phyloP scores from a whole-genome alignment of 2,113 vertebrate species.

The Psammodynastes pulverulentus region DNA sequence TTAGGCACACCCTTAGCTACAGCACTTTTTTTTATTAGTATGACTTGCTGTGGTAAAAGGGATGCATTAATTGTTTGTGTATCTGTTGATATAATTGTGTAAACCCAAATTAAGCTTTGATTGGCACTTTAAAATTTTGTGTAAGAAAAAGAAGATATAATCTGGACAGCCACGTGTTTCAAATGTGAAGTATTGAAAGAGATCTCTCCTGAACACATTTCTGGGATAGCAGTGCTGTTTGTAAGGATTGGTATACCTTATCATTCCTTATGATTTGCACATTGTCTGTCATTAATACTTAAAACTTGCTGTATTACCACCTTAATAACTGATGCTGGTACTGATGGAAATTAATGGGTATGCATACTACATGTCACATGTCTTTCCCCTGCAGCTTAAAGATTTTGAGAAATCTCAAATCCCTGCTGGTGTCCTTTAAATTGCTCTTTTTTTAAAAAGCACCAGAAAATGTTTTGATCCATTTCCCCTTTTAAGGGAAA shows the following conservation, averaged over 20 bases:
- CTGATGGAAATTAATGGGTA: conserved; percentile 74
- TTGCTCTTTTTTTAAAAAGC: conserved; percentile 80
- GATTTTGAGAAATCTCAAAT: conserved; percentile 74
- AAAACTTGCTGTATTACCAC: conserved; percentile 72
- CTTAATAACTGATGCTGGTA: conserved; percentile 74
- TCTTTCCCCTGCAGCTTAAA: conserved; percentile 74
- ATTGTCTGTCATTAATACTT: conserved; percentile 77
- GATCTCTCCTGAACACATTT: conserved; percentile 70
- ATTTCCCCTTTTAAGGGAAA: conserved; percentile 77
- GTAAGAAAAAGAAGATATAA: conserved; percentile 58
- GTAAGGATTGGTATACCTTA: conserved; percentile 73
- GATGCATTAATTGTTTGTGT: conserved; percentile 61
- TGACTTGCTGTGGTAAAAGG: conserved; percentile 63
- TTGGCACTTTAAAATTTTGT: conserved; percentile 69
- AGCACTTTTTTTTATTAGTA: conserved; percentile 55
- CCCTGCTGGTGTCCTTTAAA: conserved; percentile 72
- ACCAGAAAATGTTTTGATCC: conserved; percentile 76
- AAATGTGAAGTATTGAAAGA: conserved; percentile 74
- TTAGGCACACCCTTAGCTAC: conserved; percentile 55
- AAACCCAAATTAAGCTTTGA: conserved; percentile 59
- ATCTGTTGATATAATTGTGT: conserved; percentile 65
- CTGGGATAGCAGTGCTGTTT: conserved; percentile 73
- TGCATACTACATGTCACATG: conserved; percentile 75
- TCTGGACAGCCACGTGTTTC: conserved; percentile 69
- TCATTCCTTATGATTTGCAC: conserved; percentile 73